These are phyloP conservation scores for Hydractinia symbiolongicarpus DNA, from an alignment of 30 jellyfish, hydroid and myxozoan species.

Conservation along the genomic window DNA sequence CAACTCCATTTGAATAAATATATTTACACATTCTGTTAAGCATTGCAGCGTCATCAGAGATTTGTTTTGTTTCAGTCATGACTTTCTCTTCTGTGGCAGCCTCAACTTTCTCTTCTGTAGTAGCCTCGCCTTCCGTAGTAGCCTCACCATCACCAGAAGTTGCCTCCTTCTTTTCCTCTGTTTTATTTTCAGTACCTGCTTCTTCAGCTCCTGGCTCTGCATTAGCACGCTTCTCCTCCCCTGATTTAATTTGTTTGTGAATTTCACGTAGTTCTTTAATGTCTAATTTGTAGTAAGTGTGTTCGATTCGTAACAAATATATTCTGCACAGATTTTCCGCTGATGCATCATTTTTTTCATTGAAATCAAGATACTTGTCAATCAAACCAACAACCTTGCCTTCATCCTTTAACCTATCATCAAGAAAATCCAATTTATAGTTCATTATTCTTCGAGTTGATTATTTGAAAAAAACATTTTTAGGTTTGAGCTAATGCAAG, in stretches of 20 bases:
- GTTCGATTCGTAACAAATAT: constrained; percentile 87
- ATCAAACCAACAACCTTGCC: constrained; percentile 52
- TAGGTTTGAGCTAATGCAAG: background rate
- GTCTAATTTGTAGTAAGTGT: constrained; percentile 80
- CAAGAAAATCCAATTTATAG: background rate
- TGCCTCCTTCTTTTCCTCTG: constrained; percentile 33
- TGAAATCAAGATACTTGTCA: constrained; percentile 23
- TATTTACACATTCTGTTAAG: constrained; percentile 70
- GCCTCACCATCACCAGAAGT: constrained; percentile 19
- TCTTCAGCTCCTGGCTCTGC: constrained; percentile 15
- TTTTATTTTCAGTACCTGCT: constrained; percentile 23
- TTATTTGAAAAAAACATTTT: background rate
- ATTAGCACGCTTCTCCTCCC: constrained; percentile 26
- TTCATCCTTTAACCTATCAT: constrained; percentile 84
- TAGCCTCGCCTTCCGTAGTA: background rate
- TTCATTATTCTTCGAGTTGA: too few species aligned
- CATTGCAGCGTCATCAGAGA: constrained; percentile 45
- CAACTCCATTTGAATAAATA: constrained; percentile 87
- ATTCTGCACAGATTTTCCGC: constrained; percentile 55
- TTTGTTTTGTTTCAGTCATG: background rate
- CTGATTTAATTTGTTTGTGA: constrained; percentile 22
- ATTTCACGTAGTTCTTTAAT: constrained; percentile 11
- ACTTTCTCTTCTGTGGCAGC: constrained; percentile 13
- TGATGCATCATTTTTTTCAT: constrained; percentile 42
- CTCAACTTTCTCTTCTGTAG: constrained; percentile 25